phyloP scores from a whole-genome alignment of 2,113 vertebrate genomes.

The Corythaixoides concolor region DNA sequence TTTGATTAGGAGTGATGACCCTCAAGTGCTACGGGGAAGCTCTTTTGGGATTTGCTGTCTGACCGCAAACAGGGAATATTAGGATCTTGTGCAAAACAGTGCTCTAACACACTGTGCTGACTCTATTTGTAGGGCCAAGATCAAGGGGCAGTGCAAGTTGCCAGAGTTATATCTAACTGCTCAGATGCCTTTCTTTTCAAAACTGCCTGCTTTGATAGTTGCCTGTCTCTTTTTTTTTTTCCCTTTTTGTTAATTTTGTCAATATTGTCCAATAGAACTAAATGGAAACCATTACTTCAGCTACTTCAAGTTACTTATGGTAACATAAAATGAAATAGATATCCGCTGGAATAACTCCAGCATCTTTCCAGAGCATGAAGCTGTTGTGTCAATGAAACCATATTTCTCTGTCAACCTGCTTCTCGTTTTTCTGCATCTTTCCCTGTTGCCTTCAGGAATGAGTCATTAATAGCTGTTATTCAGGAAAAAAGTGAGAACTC shows the following conservation, averaged over 20 bases:
- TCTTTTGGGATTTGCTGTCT: not conserved
- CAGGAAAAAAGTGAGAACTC: constrained; percentile 15
- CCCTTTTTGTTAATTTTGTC: not conserved
- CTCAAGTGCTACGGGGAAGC: not conserved
- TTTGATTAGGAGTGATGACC: not conserved
- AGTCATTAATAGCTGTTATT: not conserved
- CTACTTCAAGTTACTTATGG: not conserved
- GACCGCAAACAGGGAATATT: not conserved
- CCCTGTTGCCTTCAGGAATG: not conserved
- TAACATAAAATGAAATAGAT: not conserved
- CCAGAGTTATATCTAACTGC: too few species aligned
- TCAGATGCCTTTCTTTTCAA: not conserved
- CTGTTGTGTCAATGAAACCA: not conserved
- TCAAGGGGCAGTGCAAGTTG: not conserved
- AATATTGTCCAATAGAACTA: not conserved
- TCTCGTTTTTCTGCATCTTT: not conserved
- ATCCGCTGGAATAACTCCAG: not conserved
- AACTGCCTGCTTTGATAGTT: not conserved
- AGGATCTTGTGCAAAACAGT: not conserved
- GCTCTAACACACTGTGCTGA: not conserved
- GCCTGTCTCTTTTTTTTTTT: rapidly evolving
- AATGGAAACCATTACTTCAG: not conserved
- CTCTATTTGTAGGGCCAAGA: not conserved
- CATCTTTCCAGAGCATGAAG: not conserved
- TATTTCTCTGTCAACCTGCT: constrained; percentile 5